Evolutionary conservation across 30 jellyfish, hydroid and myxozoan species (phyloP).

Genomic region (Kudoa iwatai): DNA sequence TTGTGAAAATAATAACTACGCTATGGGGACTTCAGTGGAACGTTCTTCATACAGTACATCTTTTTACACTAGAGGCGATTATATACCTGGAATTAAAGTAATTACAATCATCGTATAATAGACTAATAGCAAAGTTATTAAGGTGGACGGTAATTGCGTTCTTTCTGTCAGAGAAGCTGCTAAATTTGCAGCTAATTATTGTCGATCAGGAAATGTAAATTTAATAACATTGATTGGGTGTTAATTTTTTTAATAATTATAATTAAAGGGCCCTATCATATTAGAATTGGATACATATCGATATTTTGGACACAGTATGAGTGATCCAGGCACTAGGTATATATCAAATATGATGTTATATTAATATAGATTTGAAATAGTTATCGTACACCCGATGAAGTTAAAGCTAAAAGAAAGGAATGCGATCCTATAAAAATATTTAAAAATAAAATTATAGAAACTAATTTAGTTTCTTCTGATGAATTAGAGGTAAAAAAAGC

Average conservation of each 20-base stretch:
- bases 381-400: conserved; percentile 53
- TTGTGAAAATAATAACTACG: conserved; percentile 65
- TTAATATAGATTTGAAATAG: not conserved
- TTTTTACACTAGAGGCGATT: conserved; percentile 61
- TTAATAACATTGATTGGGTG: no score
- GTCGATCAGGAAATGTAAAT: conserved; percentile 38
- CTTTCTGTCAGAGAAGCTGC: conserved; percentile 69
- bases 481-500: conserved; percentile 29
- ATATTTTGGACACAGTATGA: conserved; percentile 74
- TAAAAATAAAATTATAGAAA: conserved; percentile 8
- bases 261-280: conserved; percentile 35
- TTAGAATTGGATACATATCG: conserved; percentile 46
- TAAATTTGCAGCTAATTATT: conserved; percentile 24
- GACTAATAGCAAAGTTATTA: not conserved
- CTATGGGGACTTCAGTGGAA: conserved; percentile 60
- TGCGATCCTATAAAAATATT: conserved; percentile 55
- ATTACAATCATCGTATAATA: not conserved
- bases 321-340: conserved; percentile 76
- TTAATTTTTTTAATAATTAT: not conserved
- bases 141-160: conserved; percentile 86
- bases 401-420: conserved; percentile 35
- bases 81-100: conserved; percentile 68
- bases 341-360: not conserved
- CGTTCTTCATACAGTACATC: conserved; percentile 31
- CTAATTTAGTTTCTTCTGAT: conserved; percentile 9